phyloP scores from a whole-genome alignment of 2,113 vertebrate genomes.

The Colistium nudipinnis region DNA sequence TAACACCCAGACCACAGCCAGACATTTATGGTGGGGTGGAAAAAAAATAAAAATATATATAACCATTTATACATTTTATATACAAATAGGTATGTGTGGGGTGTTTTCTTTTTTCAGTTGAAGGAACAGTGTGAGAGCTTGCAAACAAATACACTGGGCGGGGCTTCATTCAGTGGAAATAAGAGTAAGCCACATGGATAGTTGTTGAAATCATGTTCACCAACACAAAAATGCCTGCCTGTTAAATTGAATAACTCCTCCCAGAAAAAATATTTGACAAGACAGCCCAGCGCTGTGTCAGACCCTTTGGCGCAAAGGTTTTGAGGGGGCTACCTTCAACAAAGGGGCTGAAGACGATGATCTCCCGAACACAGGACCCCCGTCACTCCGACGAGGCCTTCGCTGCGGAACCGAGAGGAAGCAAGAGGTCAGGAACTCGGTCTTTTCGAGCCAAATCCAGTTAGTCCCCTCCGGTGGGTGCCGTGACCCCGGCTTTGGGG shows the following conservation, averaged over 20 bases:
- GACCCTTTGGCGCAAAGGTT: slow-evolving; percentile 9
- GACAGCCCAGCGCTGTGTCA: slow-evolving; percentile 10
- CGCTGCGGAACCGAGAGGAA: neutral
- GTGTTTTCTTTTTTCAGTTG: neutral
- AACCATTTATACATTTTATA: slow-evolving; percentile 14
- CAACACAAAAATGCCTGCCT: slow-evolving; percentile 20
- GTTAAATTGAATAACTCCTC: slow-evolving; percentile 18
- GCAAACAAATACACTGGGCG: slow-evolving; percentile 8
- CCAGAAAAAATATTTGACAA: slow-evolving; percentile 21
- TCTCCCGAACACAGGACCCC: neutral
- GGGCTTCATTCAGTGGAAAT: neutral
- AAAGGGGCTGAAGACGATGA: neutral
- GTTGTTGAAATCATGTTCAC: neutral
- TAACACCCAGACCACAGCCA: slow-evolving; percentile 54
- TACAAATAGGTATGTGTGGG: slow-evolving; percentile 3
- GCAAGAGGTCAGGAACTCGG: neutral
- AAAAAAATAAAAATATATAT: neutral
- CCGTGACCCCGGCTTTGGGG: slow-evolving; percentile 35
- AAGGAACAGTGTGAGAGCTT: neutral
- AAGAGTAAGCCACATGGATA: neutral
- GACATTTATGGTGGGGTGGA: neutral
- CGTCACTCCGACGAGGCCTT: neutral
- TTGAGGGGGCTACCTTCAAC: too few species aligned
- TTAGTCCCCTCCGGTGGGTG: slow-evolving; percentile 18
- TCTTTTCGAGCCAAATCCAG: neutral